phyloP scores from a whole-genome alignment of 2,113 vertebrate genomes.

The Cariama cristata region DNA sequence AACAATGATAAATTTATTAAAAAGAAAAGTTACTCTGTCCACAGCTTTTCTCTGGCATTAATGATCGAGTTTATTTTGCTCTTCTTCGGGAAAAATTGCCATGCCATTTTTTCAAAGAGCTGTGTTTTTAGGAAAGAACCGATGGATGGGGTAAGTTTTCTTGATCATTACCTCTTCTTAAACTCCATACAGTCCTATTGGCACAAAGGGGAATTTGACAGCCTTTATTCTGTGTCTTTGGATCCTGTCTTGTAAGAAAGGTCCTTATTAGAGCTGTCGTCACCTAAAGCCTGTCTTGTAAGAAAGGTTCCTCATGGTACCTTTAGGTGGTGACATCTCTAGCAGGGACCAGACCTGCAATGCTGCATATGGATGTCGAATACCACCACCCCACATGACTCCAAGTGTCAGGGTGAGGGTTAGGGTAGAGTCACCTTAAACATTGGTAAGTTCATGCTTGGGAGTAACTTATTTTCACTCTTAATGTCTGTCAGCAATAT shows the following conservation, averaged over 20 bases:
- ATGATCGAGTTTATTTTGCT: background rate
- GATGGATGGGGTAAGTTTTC: background rate
- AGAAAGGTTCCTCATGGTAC: background rate
- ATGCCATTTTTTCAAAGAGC: background rate
- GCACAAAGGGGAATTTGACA: background rate
- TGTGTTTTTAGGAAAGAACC: background rate
- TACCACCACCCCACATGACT: background rate
- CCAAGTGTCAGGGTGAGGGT: background rate
- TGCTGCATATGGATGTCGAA: background rate
- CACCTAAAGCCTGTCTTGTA: background rate
- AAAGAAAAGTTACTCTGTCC: background rate
- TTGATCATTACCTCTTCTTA: background rate
- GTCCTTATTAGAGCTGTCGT: background rate
- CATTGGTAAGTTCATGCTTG: background rate
- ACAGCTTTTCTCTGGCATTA: background rate
- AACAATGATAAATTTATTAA: background rate
- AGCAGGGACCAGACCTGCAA: background rate
- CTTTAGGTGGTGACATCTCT: background rate
- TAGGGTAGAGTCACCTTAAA: background rate
- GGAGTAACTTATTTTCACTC: background rate
- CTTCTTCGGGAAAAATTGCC: background rate
- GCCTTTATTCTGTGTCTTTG: background rate
- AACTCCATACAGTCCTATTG: background rate
- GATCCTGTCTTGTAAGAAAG: background rate
- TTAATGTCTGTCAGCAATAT: background rate